These are phyloP conservation scores for Epizoanthus stellaris DNA, from an alignment of 92 coral and sea anemone genomes.

Conservation along the genomic window DNA sequence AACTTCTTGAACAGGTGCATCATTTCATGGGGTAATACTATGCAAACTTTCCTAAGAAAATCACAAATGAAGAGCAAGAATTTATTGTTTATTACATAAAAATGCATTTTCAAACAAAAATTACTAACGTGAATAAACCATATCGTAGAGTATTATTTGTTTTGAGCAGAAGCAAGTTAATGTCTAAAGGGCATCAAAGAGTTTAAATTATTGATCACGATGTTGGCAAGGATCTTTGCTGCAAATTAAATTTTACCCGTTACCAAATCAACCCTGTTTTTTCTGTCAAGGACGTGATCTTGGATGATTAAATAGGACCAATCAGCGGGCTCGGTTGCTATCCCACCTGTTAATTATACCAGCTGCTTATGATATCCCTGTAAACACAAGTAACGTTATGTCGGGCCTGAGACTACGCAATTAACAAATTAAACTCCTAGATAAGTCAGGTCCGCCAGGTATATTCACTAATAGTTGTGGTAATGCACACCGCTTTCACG, in stretches of 20 bases:
- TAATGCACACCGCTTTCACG: not conserved
- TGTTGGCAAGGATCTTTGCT: not conserved
- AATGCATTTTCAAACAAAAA: not conserved
- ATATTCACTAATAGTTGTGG: not conserved
- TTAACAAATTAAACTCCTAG: not conserved
- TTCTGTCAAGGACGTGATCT: slow-evolving; percentile 42
- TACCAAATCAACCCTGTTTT: slow-evolving; percentile 13
- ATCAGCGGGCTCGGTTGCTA: not conserved
- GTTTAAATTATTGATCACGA: slow-evolving; percentile 2
- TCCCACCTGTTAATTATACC: slow-evolving; percentile 15
- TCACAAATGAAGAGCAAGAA: no score
- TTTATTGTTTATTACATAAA: not conserved
- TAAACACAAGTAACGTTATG: slow-evolving; percentile 34
- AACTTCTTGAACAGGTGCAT: no score
- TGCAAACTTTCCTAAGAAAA: no score
- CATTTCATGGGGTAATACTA: no score
- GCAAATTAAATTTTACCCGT: slow-evolving; percentile 21
- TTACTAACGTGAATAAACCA: not conserved
- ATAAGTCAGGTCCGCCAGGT: slow-evolving; percentile 7
- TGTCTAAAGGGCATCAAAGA: not conserved
- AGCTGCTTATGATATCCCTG: slow-evolving; percentile 12
- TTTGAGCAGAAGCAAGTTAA: not conserved
- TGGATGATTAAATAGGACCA: slow-evolving; percentile 21
- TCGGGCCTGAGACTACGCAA: slow-evolving; percentile 1
- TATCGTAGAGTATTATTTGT: not conserved